Base-by-base conservation (phyloP, 1,140 invertebrate species). In the Zaprionus taronus region DNA sequence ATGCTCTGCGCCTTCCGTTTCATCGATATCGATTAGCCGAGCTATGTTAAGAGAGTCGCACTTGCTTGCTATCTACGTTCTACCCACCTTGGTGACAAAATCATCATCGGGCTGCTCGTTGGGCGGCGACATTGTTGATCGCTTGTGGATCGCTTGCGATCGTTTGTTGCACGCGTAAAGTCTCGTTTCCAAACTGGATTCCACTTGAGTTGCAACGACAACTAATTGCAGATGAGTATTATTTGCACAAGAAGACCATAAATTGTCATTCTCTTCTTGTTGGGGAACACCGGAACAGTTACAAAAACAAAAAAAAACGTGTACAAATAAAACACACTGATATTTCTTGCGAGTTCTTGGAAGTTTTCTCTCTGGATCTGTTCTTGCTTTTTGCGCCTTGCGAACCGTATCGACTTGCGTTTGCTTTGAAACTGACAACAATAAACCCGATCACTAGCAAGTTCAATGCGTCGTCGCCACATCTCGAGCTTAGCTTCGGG, bases 221-320 rank as follows among this genome's bases (percentile, higher is more conserved):
- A 24, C 53, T 81, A 89, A 67, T 89, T 84, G 36, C 84, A 89
- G 78, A 89, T 76, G 70, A 89, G 75, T 41, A 89, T 89, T 36
- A 89, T 89, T 73, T 89, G 84, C 79, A 89, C 84, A 38, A 89
- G 72, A 44, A 89, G 70, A 49, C 85, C 85, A 90, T 89, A 89
- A 66, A 89, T 81, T 77, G 84, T 89, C 84, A 89, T 89, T 68
- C 65, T 83, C 68, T 76, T 15, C 68, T 76, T 15, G 20, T 41
- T 58, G 53, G 66, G 51, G 51, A 57, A 47, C 34, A 26, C 41
- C 11, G 5, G 7, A 22, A 63, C 15, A 36, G 20, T 66, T 83
- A 67, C 26, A 67, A 65, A 49, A 72, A 58, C 49, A 67, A 76
- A 72, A 44, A 56, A 63, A 36, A 22, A n/a, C n/a, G n/a, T 53